Percentiles rank a stretch among this genome's conserved stretches.
These are phyloP conservation scores for Clanis bilineata DNA, from an alignment of 2,888 invertebrate species.

Conservation along the genomic window DNA sequence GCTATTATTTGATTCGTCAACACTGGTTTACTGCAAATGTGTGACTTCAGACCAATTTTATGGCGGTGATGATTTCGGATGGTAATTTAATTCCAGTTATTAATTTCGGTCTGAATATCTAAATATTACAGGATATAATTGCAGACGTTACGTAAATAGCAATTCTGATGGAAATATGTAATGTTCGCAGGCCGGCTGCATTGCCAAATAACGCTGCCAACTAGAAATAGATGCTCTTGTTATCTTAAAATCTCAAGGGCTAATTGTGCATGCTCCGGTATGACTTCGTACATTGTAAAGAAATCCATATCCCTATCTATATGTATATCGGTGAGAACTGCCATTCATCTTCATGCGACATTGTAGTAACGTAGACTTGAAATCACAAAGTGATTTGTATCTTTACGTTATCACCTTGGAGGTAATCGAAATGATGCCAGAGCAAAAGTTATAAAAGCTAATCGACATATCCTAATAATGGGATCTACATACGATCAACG, in stretches of 20 bases:
- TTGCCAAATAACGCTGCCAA: conserved; percentile 36
- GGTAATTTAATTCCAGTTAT: neutral
- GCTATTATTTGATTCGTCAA: neutral
- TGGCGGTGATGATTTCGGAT: neutral
- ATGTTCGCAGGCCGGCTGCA: conserved; percentile 25
- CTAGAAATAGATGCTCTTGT: conserved; percentile 52
- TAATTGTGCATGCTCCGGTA: conserved; percentile 30
- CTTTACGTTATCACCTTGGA: too few relatives aligned
- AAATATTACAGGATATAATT: conserved; percentile 3
- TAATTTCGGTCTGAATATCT: neutral
- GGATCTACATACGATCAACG: too few relatives aligned
- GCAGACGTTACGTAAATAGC: conserved; percentile 15
- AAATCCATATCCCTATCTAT: neutral
- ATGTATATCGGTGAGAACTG: too few relatives aligned
- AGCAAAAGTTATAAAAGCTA: too few relatives aligned
- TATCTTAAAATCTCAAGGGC: conserved; percentile 50
- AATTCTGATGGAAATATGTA: conserved; percentile 25
- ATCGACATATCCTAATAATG: too few relatives aligned
- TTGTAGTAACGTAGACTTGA: too few relatives aligned
- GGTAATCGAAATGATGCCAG: too few relatives aligned
- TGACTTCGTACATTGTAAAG: neutral
- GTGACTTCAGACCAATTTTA: neutral
- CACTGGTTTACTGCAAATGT: neutral
- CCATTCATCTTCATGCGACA: too few relatives aligned
- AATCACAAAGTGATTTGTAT: too few relatives aligned